These are phyloP conservation scores for Parascotia fuliginaria DNA, from an alignment of 2,888 invertebrate genomes.

Conservation along the genomic window DNA sequence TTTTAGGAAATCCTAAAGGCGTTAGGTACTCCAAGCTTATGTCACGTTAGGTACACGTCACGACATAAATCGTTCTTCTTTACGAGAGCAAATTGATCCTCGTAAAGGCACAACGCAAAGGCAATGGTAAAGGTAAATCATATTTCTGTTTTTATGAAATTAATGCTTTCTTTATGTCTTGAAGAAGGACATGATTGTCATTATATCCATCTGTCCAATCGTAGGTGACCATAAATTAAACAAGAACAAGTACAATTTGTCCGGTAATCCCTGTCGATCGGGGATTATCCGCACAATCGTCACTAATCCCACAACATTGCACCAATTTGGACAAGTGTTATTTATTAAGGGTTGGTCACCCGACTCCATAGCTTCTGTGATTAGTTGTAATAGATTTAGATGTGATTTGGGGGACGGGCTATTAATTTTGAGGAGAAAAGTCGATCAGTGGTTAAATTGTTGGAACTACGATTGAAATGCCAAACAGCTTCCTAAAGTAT, in stretches of 20 bases:
- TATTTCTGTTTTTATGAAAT: too few species aligned
- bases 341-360: constrained; percentile 59
- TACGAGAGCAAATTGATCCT: too few species aligned
- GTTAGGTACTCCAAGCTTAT: too few species aligned
- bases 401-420: constrained; percentile 6
- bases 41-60: too few species aligned
- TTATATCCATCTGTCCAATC: constrained; percentile 27
- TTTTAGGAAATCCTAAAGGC: too few species aligned
- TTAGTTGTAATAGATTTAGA: constrained; percentile 23
- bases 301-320: constrained; percentile 61
- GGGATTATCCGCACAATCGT: constrained; percentile 65
- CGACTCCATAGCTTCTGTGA: constrained; percentile 44
- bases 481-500: too few species aligned
- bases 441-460: background rate
- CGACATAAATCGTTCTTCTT: too few species aligned
- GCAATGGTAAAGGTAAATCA: too few species aligned
- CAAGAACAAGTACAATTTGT: constrained; percentile 52
- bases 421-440: background rate
- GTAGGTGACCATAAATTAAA: constrained; percentile 57
- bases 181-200: background rate
- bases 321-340: constrained; percentile 46
- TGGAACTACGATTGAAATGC: too few species aligned
- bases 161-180: too few species aligned
- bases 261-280: constrained; percentile 66
- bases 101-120: too few species aligned